Evolutionary conservation across 2,113 vertebrate genomes (phyloP), one percentile per base, ranked within the genome.

Genomic region (Heteronetta atricapilla): DNA sequence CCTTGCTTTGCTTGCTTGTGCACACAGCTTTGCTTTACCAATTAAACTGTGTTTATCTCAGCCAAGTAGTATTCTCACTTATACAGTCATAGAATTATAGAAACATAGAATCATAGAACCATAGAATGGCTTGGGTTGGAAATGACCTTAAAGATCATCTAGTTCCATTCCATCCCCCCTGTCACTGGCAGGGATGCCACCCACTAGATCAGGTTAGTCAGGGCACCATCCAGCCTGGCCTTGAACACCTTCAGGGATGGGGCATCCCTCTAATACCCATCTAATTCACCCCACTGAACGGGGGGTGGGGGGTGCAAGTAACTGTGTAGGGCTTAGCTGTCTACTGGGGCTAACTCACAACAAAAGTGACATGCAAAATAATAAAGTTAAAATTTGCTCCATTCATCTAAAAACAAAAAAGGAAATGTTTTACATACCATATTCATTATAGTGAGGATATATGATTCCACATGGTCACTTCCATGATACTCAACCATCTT

Each of bases 371-470:
- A 23, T 59, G 34, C 17, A 67, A 48, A 3, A n/a, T 13, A 81
- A 62, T 10, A 5, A 72, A 89, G 42, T 66, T 62, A 59, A 44
- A 50, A 26, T 48, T 52, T 67, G 21, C 15, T 81, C 86, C 11
- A 28, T 50, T 67, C 1, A 0, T 7, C 33, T n/a, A 34, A 74
- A 29, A 87, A 50, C 36, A 63, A 34, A 55, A 11, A 77, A 31
- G 13, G 28, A 62, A 75, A 50, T 46, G 63, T 0, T 25, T 22
- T 82, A 94, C 97, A 48, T 97, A 99, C 99, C 99, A 99, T 99
- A 94, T 99, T 99, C 99, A 99, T 99, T 96, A 99, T 99, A 75
- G 99, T 99, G 94, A 99, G 99, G 94, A 99, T 99, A 88, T 99
- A 99, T 31, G 99, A 98, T 93, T 99, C 99, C 82, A 99, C 98